Conservation (phyloP, 2,888 invertebrate species). For the Lithosia quadra region DNA sequence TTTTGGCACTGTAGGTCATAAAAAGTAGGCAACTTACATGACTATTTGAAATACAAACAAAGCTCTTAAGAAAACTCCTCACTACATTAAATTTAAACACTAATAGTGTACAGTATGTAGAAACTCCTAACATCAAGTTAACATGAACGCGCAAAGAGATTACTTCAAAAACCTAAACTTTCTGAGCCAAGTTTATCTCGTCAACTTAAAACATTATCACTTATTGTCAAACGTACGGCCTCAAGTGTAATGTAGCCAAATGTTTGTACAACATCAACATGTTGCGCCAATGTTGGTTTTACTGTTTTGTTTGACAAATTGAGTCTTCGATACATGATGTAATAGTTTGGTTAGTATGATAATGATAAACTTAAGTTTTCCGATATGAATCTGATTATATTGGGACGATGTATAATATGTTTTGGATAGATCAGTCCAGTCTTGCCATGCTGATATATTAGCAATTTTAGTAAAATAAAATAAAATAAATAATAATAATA, state of each 20-base stretch:
- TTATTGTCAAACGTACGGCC: constrained; percentile 43
- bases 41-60: constrained; percentile 30
- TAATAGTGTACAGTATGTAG: constrained; percentile 49
- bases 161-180: constrained; percentile 54
- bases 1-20: too few species aligned
- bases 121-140: constrained; percentile 45
- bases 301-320: not conserved
- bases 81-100: constrained; percentile 40
- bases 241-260: constrained; percentile 28
- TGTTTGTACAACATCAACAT: constrained; percentile 26
- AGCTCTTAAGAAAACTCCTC: constrained; percentile 39
- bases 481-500: too few species aligned
- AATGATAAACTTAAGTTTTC: constrained; percentile 1
- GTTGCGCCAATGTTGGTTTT: constrained; percentile 27
- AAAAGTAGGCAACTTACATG: constrained; percentile 40
- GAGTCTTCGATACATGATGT: not conserved
- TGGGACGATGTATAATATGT: not conserved
- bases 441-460: too few species aligned
- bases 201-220: constrained; percentile 55
- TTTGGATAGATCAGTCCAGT: not conserved
- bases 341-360: not conserved
- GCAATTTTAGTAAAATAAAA: too few species aligned
- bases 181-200: constrained; percentile 42
- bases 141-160: constrained; percentile 43
- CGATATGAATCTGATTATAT: not conserved